A percentile compares a stretch with the other conserved stretches of the same genome.
These are phyloP conservation scores for Drosophila pachea DNA, from an alignment of 1,140 invertebrate species.

Conservation along the genomic window DNA sequence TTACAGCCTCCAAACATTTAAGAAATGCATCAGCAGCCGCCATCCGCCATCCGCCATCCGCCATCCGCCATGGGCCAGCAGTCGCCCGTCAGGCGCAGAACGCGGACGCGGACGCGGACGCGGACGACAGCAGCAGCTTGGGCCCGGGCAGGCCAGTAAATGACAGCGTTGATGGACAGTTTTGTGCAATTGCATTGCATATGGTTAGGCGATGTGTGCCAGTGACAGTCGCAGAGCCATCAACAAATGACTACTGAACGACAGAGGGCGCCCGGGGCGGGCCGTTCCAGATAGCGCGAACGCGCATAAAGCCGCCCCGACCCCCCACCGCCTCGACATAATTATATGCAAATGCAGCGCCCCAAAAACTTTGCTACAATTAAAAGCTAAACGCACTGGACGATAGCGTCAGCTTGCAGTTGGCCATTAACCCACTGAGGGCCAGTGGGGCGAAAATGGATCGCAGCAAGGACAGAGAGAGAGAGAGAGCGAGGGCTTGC, in stretches of 20 bases:
- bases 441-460: not conserved
- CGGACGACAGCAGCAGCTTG: conserved; percentile 45
- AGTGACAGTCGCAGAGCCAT: conserved; percentile 53
- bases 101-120: too few relatives aligned
- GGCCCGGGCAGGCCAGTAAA: conserved; percentile 62
- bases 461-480: too few relatives aligned
- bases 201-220: conserved; percentile 66
- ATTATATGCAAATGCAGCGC: conserved; percentile 71
- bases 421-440: conserved; percentile 56
- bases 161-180: conserved; percentile 75
- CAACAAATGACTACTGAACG: conserved; percentile 27
- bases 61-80: too few relatives aligned
- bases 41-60: not conserved
- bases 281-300: conserved; percentile 26
- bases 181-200: conserved; percentile 74
- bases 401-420: conserved; percentile 54
- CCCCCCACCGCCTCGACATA: conserved; percentile 37
- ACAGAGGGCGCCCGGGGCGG: not conserved
- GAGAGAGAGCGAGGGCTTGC: not conserved
- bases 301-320: conserved; percentile 45
- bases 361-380: conserved; percentile 66
- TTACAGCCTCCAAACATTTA: conserved; percentile 57
- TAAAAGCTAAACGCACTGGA: conserved; percentile 72
- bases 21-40: conserved; percentile 60
- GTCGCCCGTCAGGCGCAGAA: conserved; percentile 30